phyloP scores from a whole-genome alignment of 2,113 vertebrate species.

The Butorides virescens region DNA sequence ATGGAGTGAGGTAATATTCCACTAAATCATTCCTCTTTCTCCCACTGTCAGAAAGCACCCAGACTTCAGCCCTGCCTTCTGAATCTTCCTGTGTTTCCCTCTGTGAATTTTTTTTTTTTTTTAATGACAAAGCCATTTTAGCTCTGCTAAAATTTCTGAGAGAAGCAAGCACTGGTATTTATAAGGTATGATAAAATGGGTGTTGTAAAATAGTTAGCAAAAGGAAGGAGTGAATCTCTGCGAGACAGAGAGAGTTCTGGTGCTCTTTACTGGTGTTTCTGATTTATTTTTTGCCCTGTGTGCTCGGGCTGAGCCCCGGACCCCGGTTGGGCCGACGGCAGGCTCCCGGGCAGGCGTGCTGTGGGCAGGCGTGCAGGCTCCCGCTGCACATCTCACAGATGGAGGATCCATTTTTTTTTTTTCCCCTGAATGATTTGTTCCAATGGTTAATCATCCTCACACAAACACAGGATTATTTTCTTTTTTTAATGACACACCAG shows the following conservation, averaged over 20 bases:
- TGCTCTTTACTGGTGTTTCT: neutral
- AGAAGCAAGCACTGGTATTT: neutral
- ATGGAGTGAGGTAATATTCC: slow-evolving; percentile 59
- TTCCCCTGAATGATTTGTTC: slow-evolving; percentile 28
- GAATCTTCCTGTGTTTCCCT: neutral
- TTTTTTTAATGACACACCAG: neutral
- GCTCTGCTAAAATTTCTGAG: neutral
- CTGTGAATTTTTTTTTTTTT: neutral
- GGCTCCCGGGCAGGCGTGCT: neutral
- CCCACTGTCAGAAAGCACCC: slow-evolving; percentile 34
- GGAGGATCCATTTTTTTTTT: neutral
- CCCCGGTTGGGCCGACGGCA: neutral
- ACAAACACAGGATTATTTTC: neutral
- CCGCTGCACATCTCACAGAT: neutral
- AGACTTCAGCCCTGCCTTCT: slow-evolving; percentile 9
- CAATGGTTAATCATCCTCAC: slow-evolving; percentile 49
- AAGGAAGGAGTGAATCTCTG: neutral
- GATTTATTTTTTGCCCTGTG: neutral
- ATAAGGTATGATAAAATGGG: neutral
- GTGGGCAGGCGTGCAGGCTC: slow-evolving; percentile 2
- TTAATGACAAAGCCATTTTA: slow-evolving; percentile 45
- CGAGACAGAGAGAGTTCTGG: neutral
- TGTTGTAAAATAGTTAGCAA: neutral
- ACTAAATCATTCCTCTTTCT: slow-evolving; percentile 55
- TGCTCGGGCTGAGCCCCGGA: neutral